Evolutionary conservation across 2,113 vertebrate species (phyloP).

Genomic region (Labeo rohita): DNA sequence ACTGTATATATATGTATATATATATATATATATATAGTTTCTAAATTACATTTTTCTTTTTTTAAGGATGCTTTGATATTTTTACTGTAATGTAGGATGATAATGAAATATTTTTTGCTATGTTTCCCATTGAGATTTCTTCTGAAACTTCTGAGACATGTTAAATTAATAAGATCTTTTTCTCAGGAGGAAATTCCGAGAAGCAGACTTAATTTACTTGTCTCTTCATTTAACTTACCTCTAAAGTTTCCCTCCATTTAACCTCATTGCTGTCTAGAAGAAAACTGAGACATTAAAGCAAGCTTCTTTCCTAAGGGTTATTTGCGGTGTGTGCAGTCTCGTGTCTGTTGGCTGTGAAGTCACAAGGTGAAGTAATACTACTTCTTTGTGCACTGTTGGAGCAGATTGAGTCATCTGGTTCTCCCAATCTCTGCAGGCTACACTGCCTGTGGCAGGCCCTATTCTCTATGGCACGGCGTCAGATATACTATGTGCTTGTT

Average conservation of each 20-base stretch:
- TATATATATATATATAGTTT: background rate
- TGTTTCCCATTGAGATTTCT: background rate
- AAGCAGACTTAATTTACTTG: background rate
- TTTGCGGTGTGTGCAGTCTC: background rate
- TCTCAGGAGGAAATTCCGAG: background rate
- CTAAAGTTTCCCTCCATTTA: background rate
- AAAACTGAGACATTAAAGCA: background rate
- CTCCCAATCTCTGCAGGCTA: slow-evolving; percentile 33
- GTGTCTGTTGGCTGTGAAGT: background rate
- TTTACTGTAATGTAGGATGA: background rate
- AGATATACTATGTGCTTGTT: slow-evolving; percentile 40
- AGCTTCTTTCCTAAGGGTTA: slow-evolving; percentile 6
- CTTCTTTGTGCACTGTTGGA: background rate
- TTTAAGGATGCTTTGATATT: background rate
- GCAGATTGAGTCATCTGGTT: slow-evolving; percentile 37
- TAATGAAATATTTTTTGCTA: background rate
- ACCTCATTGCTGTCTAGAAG: background rate
- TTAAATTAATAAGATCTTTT: background rate
- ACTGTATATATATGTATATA: no score
- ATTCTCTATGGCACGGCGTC: slow-evolving; percentile 12
- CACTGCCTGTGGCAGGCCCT: slow-evolving; percentile 34
- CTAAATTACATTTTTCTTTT: background rate
- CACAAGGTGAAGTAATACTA: slow-evolving; percentile 17
- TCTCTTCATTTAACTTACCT: background rate
- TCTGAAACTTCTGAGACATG: background rate